Percentiles rank a stretch among this genome's conserved stretches.
These are phyloP conservation scores for Edolisoma coerulescens DNA, from an alignment of 2,113 vertebrate genomes.

Conservation along the genomic window DNA sequence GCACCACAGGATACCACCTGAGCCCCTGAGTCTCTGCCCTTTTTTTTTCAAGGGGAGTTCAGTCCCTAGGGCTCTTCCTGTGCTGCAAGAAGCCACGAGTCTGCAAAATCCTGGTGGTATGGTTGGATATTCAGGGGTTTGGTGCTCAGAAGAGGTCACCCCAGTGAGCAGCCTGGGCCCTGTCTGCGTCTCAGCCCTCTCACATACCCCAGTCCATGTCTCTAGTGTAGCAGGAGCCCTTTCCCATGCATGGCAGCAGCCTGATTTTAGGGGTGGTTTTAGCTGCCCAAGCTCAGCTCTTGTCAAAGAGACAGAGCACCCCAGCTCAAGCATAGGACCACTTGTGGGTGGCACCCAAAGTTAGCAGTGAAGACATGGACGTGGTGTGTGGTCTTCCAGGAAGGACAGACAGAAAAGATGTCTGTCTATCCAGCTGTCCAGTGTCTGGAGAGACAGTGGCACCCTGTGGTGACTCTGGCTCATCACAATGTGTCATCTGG, in stretches of 20 bases:
- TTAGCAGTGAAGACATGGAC: neutral
- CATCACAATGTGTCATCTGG: neutral
- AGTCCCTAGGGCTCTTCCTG: neutral
- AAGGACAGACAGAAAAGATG: neutral
- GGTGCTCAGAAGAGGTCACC: neutral
- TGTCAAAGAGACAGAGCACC: neutral
- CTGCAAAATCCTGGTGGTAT: neutral
- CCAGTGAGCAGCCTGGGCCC: fast-evolving
- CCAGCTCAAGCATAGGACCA: neutral
- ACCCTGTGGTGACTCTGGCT: neutral
- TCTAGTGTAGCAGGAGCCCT: neutral
- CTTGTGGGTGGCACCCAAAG: neutral
- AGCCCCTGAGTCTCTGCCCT: neutral
- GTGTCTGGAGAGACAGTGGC: neutral
- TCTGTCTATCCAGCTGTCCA: neutral
- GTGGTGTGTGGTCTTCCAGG: neutral
- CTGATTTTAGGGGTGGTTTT: neutral
- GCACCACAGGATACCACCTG: neutral
- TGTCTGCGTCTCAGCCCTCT: neutral
- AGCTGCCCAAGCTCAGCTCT: neutral
- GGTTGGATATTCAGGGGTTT: neutral
- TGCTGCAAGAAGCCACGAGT: neutral
- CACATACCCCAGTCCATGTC: fast-evolving
- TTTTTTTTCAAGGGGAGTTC: neutral
- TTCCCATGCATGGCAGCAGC: neutral